phyloP scores from a whole-genome alignment of 1,140 invertebrate species.

The Temnothorax longispinosus region DNA sequence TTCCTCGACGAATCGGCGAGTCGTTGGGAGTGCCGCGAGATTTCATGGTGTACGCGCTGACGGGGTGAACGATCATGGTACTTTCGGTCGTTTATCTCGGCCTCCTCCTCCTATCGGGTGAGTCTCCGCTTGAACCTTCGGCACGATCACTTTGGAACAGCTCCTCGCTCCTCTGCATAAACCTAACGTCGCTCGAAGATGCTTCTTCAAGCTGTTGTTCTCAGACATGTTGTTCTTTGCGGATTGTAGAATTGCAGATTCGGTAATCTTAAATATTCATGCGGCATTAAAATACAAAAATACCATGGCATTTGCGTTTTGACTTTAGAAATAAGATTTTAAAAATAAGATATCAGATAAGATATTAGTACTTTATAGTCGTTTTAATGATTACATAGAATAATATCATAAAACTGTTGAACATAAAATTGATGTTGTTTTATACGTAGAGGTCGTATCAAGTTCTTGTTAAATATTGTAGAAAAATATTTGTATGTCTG shows the following conservation, averaged over 20 bases:
- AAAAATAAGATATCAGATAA: slow-evolving; percentile 13
- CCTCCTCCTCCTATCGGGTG: slow-evolving; percentile 47
- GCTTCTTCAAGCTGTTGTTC: neutral
- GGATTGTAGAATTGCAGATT: neutral
- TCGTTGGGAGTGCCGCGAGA: neutral
- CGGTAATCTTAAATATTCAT: neutral
- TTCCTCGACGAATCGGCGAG: slow-evolving; percentile 5
- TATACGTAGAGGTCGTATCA: neutral
- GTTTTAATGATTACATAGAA: neutral
- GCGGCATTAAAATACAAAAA: neutral
- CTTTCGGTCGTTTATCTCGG: slow-evolving; percentile 28
- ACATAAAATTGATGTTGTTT: neutral
- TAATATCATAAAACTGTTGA: neutral
- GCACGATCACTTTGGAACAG: neutral
- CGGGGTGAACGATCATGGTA: slow-evolving; percentile 45
- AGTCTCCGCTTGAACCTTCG: slow-evolving; percentile 25
- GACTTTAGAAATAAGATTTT: slow-evolving; percentile 38
- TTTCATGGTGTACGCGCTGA: slow-evolving; percentile 17
- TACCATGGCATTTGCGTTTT: neutral
- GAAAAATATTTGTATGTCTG: neutral
- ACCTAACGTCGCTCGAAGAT: neutral
- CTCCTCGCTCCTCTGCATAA: no score
- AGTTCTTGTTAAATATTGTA: neutral
- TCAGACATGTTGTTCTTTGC: neutral
- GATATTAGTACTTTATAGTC: neutral